phyloP scores from a whole-genome alignment of 2,113 vertebrate genomes.

The Cottus gobio region DNA sequence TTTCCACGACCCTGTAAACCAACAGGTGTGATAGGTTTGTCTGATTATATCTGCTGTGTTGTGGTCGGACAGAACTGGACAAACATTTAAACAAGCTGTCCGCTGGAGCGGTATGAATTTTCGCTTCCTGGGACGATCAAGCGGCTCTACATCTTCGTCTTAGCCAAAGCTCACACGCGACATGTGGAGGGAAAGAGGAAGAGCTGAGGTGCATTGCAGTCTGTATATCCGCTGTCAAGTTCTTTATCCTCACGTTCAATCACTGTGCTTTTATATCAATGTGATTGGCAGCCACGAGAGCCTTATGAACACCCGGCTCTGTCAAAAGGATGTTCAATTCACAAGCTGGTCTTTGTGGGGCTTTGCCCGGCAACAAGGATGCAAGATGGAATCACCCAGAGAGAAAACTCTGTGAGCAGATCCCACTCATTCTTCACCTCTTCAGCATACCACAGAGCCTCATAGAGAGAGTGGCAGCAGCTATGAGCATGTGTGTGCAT shows the following conservation, averaged over 20 bases:
- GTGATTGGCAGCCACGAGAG: constrained; percentile 72
- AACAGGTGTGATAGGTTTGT: not conserved
- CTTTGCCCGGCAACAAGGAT: constrained; percentile 64
- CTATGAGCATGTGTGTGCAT: constrained; percentile 38
- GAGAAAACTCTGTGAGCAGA: constrained; percentile 36
- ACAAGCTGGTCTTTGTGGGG: constrained; percentile 61
- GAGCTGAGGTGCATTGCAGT: constrained; percentile 2
- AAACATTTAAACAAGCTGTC: constrained; percentile 14
- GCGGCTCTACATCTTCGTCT: constrained; percentile 7
- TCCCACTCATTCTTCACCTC: constrained; percentile 53
- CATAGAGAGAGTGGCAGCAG: constrained; percentile 39
- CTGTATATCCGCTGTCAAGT: constrained; percentile 56
- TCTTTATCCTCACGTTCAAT: constrained; percentile 54
- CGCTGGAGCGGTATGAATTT: constrained; percentile 1
- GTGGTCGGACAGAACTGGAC: constrained; percentile 2
- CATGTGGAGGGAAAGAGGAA: constrained; percentile 11
- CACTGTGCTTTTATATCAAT: constrained; percentile 52
- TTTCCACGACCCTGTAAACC: constrained; percentile 6
- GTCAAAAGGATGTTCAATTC: constrained; percentile 67
- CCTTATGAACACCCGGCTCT: constrained; percentile 52
- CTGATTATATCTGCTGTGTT: constrained; percentile 7
- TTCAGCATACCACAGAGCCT: constrained; percentile 39
- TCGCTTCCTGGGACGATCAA: constrained; percentile 32
- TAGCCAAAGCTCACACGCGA: constrained; percentile 38
- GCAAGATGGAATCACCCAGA: constrained; percentile 33